These are phyloP conservation scores for Pollimyrus isidori DNA, from an alignment of 2,113 vertebrate genomes.

Conservation along the genomic window DNA sequence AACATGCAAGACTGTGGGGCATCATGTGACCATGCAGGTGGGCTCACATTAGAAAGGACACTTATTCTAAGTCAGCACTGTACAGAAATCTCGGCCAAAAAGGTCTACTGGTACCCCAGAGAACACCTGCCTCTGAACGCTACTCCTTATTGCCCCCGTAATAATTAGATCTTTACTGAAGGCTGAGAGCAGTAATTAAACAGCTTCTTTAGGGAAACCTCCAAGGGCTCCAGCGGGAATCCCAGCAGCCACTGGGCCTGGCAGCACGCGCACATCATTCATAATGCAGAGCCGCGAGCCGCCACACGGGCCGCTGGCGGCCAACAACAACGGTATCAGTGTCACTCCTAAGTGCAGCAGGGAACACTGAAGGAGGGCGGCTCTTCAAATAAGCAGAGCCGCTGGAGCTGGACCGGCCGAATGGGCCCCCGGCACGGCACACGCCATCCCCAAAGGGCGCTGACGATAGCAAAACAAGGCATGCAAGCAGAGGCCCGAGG, in stretches of 20 bases:
- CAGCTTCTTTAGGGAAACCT: neutral
- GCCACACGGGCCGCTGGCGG: neutral
- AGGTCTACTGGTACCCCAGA: neutral
- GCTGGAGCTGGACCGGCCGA: neutral
- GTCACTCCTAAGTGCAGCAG: neutral
- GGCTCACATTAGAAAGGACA: neutral
- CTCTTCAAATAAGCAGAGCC: neutral
- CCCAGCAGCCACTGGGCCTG: neutral
- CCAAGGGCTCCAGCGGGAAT: neutral
- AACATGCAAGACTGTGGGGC: neutral
- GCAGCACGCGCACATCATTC: neutral
- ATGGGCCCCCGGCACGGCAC: neutral
- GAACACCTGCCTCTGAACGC: neutral
- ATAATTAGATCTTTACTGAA: constrained; percentile 2
- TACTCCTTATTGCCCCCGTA: neutral
- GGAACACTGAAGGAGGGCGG: neutral
- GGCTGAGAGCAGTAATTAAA: constrained; percentile 2
- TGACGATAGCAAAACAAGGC: neutral
- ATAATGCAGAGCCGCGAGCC: neutral
- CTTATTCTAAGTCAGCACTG: neutral
- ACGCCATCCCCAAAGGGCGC: neutral
- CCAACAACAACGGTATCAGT: neutral
- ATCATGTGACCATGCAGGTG: neutral
- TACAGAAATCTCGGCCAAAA: neutral
- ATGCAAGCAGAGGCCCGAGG: neutral